phyloP scores from a whole-genome alignment of 2,797 vertebrate species.

The Trichosurus vulpecula region DNA sequence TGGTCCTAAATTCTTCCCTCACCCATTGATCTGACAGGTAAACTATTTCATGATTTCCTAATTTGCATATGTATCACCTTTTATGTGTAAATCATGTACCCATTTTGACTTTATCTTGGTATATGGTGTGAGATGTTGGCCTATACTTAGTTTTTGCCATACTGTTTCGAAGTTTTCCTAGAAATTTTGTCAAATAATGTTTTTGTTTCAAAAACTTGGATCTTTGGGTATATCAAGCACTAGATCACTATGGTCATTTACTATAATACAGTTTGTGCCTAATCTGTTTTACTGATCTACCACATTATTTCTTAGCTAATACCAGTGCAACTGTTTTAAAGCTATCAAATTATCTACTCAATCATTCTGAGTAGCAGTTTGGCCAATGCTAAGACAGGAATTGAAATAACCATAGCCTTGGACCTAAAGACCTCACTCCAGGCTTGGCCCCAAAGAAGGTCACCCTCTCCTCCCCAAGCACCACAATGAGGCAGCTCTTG shows the following conservation, averaged over 20 bases:
- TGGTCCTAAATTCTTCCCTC: neutral
- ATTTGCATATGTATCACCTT: neutral
- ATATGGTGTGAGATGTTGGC: neutral
- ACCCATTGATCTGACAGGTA: too few relatives aligned
- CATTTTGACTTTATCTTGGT: neutral
- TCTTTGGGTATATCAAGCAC: neutral
- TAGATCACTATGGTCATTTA: too few relatives aligned
- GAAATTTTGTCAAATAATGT: neutral
- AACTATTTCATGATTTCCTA: neutral
- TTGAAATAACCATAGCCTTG: too few relatives aligned
- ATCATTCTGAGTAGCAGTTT: too few relatives aligned
- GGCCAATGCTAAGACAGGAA: too few relatives aligned
- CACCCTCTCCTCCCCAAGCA: too few relatives aligned
- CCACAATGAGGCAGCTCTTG: too few relatives aligned
- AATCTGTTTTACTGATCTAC: neutral
- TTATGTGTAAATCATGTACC: neutral
- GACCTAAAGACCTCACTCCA: too few relatives aligned
- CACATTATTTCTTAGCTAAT: neutral
- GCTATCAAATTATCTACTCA: too few relatives aligned
- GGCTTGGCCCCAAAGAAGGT: too few relatives aligned
- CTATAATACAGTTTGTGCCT: neutral
- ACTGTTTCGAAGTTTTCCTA: neutral
- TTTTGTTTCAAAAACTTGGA: neutral
- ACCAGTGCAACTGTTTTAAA: neutral
- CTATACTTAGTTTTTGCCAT: neutral